A percentile compares a stretch with the other conserved stretches of the same genome.
Evolutionary conservation across 2,113 vertebrate species (phyloP).

Genomic region (Tragulus kanchil): DNA sequence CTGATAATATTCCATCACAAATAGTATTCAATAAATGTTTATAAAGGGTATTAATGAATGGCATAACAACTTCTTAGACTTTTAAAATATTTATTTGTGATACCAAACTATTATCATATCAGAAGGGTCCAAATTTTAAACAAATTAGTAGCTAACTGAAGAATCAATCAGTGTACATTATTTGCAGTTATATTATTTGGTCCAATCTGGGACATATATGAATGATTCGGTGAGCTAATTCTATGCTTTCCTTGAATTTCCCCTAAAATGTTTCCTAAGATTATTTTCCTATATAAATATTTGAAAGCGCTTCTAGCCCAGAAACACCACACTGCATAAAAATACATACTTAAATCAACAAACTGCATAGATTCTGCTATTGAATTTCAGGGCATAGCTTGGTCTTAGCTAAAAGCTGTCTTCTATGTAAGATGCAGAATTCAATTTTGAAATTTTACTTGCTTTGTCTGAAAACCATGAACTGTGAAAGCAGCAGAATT

Average conservation of each 20-base stretch:
- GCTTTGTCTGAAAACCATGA: not conserved
- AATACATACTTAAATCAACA: not conserved
- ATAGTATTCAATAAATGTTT: not conserved
- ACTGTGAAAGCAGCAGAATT: conserved; percentile 1
- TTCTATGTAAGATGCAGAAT: not conserved
- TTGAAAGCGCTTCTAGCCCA: not conserved
- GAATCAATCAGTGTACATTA: not conserved
- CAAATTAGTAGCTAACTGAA: not conserved
- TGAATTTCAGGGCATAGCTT: not conserved
- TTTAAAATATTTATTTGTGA: not conserved
- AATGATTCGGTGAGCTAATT: not conserved
- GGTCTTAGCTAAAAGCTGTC: conserved; percentile 10
- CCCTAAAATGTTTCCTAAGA: not conserved
- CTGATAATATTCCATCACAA: not conserved
- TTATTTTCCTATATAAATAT: conserved; percentile 51
- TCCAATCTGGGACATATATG: not conserved
- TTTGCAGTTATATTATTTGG: not conserved
- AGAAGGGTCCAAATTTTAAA: not conserved
- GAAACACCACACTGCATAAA: not conserved
- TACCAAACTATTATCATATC: not conserved
- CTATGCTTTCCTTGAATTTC: not conserved
- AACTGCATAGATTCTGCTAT: not conserved
- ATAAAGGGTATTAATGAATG: not conserved
- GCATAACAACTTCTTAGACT: not conserved
- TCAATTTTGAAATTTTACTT: not conserved